Percentiles rank a stretch among this genome's conserved stretches.
phyloP scores from a whole-genome alignment of 2,113 vertebrate species.

The Struthidea cinerea region DNA sequence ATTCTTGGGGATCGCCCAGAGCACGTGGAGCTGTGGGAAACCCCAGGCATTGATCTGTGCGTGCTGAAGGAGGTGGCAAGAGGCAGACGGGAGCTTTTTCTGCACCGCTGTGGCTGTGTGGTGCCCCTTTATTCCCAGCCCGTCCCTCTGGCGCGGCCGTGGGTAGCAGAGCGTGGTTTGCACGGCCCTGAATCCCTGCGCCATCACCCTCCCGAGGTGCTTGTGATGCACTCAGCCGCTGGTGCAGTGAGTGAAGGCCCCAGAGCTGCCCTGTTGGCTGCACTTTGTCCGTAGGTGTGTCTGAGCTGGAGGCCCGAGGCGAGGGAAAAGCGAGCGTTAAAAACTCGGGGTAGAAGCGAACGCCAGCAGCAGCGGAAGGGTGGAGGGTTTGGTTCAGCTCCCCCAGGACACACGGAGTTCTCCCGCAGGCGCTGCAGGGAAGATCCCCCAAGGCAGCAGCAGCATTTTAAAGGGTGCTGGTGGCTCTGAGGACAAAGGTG shows the following conservation, averaged over 20 bases:
- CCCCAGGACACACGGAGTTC: background rate
- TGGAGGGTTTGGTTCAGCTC: background rate
- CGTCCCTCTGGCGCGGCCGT: background rate
- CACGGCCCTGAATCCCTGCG: accelerated
- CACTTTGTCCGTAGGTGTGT: accelerated
- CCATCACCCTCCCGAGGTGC: background rate
- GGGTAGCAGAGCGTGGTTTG: background rate
- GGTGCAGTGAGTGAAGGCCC: background rate
- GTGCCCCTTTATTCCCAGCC: background rate
- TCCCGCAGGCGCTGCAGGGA: background rate
- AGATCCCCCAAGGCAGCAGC: background rate
- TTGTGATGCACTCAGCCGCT: accelerated
- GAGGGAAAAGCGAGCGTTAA: background rate
- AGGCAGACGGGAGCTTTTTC: background rate
- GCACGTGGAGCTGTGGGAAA: background rate
- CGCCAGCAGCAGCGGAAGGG: background rate
- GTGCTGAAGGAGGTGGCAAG: background rate
- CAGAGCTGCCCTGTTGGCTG: background rate
- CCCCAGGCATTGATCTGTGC: background rate
- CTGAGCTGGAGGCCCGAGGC: background rate
- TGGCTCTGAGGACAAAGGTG: background rate
- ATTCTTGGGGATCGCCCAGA: background rate
- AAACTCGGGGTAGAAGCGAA: background rate
- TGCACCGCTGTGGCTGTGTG: accelerated
- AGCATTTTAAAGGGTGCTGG: background rate